Conservation (phyloP, 1,140 invertebrate species). For the Polypedilum vanderplanki region DNA sequence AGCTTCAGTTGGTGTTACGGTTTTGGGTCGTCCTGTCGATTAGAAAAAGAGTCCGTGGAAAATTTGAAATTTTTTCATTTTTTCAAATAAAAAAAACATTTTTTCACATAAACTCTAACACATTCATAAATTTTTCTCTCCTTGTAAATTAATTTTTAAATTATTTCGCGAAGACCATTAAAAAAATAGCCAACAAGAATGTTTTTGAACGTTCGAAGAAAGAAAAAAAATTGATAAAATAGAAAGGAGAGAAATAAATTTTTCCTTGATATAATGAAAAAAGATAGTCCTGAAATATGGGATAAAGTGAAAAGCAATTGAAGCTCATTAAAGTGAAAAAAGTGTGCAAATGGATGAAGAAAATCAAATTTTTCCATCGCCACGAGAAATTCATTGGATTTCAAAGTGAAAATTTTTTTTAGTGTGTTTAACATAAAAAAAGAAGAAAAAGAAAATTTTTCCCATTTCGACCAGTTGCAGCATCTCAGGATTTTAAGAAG, state of each 20-base stretch:
- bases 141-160: neutral
- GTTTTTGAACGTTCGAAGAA: constrained; percentile 17
- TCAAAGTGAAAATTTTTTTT: neutral
- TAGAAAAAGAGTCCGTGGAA: constrained; percentile 27
- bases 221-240: neutral
- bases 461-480: constrained; percentile 2
- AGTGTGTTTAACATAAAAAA: neutral
- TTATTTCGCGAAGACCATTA: neutral
- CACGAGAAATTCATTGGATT: neutral
- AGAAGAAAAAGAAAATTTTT: neutral
- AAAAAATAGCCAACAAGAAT: neutral
- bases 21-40: constrained; percentile 26
- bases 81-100: neutral
- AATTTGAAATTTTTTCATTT: constrained; percentile 28
- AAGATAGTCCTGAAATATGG: neutral
- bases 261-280: neutral
- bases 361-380: neutral
- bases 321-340: too few relatives aligned
- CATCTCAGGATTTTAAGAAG: neutral
- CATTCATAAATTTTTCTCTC: neutral
- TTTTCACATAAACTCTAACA: neutral
- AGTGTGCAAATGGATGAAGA: constrained; percentile 1
- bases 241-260: neutral
- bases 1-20: constrained; percentile 25
- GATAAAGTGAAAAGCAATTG: neutral